phyloP scores from a whole-genome alignment of 1,140 invertebrate genomes.

The Chironomus striatipennis region DNA sequence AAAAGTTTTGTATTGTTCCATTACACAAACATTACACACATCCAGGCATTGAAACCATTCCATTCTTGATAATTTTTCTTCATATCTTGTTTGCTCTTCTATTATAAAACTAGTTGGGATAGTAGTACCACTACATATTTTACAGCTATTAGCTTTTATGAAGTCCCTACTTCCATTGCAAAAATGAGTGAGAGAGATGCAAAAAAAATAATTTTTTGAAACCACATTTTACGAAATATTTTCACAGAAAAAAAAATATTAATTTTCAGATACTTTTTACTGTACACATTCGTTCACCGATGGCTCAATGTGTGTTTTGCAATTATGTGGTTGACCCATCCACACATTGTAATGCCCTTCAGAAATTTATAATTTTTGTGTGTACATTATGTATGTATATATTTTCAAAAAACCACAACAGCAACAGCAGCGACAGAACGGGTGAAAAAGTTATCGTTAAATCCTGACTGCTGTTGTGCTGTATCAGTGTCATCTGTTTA shows the following conservation, averaged over 20 bases:
- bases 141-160: slow-evolving; percentile 13
- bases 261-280: neutral
- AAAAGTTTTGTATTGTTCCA: no score
- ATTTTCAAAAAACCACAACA: no score
- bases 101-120: no score
- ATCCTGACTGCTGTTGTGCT: neutral
- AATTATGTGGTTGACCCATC: slow-evolving; percentile 7
- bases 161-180: neutral
- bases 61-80: no score
- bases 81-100: no score
- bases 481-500: neutral
- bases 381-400: no score
- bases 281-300: neutral
- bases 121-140: neutral
- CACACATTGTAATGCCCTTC: slow-evolving; percentile 6
- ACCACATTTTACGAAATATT: neutral
- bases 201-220: neutral
- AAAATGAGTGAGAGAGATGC: neutral
- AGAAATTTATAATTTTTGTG: neutral
- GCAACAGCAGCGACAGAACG: no score
- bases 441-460: no score
- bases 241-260: neutral
- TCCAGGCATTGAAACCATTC: no score
- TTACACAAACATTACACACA: no score
- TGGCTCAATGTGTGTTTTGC: neutral